Base-by-base conservation (phyloP, 2,113 vertebrate species). In the Pachycephala philippinensis region DNA sequence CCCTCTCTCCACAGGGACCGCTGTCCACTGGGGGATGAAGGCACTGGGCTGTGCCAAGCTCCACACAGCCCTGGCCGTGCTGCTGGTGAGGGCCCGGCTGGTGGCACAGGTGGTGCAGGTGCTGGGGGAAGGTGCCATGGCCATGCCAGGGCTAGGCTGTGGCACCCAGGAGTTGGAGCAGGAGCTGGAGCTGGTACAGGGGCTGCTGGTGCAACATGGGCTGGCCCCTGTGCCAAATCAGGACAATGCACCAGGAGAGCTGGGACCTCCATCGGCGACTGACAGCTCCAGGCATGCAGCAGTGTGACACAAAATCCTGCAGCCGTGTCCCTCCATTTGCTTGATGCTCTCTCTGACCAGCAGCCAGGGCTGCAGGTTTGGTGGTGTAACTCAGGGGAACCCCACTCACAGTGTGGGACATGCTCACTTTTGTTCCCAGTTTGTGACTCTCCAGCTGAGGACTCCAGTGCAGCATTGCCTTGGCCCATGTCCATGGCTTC, bases 31-130 rank as follows among this genome's bases (percentile, higher is more conserved):
- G 82, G 80, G 97, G 93, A 95, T 99, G 94, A 94, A 97, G 94
- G 97, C 97, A 0, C 97, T 98, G 74, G 90, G 93, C 52, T 98
- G 98, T 72, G 96, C 98, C 27, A 93, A 59, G 66, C 97, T 99
- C 79, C 98, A 98, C 52, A 42, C 69, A 27, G 95, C 97, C 1
- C 69, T 99, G 60, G 95, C 97, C 0, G 77, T 97, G 52, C 97
- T 99, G 89, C 92, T 99, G 24, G 94, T 96, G 74, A 97, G 97
- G 72, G 96, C 98, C 4, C 83, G 7, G 82, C 92, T 99, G 80
- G 92, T 93, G 21, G 95, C 94, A 28, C 95, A 10, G 7, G 87
- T 96, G 3, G 72, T 98, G 90, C 96, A 90, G 63, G 69, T 87
- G 10, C 97, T 97, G 27, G 83, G 94, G 39, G 86, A 90, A 31